Base-by-base conservation (phyloP, 2,888 invertebrate species). In the Crossocerus cetratus region DNA sequence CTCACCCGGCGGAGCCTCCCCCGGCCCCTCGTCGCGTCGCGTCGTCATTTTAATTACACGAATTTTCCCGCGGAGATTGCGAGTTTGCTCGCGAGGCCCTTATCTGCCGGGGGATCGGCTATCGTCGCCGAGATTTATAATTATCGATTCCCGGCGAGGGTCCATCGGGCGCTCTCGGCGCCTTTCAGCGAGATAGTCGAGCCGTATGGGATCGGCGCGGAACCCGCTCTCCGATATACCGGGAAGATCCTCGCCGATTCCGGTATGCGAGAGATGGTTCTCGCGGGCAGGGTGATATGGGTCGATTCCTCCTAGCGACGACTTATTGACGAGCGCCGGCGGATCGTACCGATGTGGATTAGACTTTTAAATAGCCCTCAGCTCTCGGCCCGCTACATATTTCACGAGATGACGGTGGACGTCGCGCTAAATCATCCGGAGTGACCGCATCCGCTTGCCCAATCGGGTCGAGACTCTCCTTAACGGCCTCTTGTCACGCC, bases 401-500 rank as follows among this genome's bases (percentile, higher is more conserved):
- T 86, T 86, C 84, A 86, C 80, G 78, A 78, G 82, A 82, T 77
- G 83, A 80, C 80, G 82, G 76, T 65, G 72, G 65, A 79, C 77
- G 81, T 83, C 83, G 80, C 84, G 83, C 72, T 87, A 84, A 87
- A 87, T 88, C 86, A 86, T 83, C 78, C 78, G 82, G 83, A 86
- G 82, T 82, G 86, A 86, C 86, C 87, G 86, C 84, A 88, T 88
- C 88, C 88, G 87, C 85, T 87, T 86, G 84, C 82, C 83, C 84
- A 86, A 87, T 86, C 84, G 82, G 76, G 72, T 77, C 67, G 79
- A 70, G 78, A 68, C 69, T 78, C 72, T 77, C 73, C 76, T 84
- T 83, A 85, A 86, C 84, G 83, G 83, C 76, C 84, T 77, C 80
- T 81, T 81, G 85, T 85, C 84, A 87, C 86, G 84, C 83, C 84